Evolutionary conservation across 2,888 invertebrate species (phyloP).

Genomic region (Melipona beecheii): DNA sequence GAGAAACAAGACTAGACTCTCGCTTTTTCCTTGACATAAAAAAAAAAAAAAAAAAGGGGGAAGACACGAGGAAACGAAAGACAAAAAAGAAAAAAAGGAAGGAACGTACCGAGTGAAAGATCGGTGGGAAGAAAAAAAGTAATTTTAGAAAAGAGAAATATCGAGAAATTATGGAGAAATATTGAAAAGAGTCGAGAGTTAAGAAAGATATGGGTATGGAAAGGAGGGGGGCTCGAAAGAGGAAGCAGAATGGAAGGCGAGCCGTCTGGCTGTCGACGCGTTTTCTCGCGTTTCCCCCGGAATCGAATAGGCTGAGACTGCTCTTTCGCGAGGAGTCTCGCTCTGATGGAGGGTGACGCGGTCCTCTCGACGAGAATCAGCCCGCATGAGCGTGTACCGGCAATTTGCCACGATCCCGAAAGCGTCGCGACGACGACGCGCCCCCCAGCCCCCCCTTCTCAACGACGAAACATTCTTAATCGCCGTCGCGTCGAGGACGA

Average conservation of each 20-base stretch:
- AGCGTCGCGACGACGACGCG: conserved; percentile 26
- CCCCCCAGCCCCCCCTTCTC: neutral
- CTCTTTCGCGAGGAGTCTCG: conserved; percentile 58
- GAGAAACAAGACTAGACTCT: neutral
- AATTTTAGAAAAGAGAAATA: conserved; percentile 13
- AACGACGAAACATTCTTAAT: conserved; percentile 24
- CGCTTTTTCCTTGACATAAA: too few relatives aligned
- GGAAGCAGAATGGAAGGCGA: conserved; percentile 24
- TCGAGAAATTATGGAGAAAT: neutral
- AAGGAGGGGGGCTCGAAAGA: neutral
- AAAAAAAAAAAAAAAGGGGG: too few relatives aligned
- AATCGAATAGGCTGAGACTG: conserved; percentile 59
- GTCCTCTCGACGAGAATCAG: conserved; percentile 40
- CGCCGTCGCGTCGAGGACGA: neutral
- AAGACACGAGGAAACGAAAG: too few relatives aligned
- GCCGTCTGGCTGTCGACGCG: conserved; percentile 49
- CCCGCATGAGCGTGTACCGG: conserved; percentile 52
- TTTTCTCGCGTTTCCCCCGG: conserved; percentile 40
- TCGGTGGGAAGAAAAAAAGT: neutral
- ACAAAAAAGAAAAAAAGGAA: neutral
- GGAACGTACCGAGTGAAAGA: neutral
- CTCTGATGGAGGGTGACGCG: conserved; percentile 63
- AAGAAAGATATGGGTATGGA: neutral
- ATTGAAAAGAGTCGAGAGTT: conserved; percentile 25
- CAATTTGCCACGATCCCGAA: conserved; percentile 53